Percentiles rank a stretch among this genome's conserved stretches.
These are phyloP conservation scores for Tricholaema leucomelas DNA, from an alignment of 2,113 vertebrate genomes.

Conservation along the genomic window DNA sequence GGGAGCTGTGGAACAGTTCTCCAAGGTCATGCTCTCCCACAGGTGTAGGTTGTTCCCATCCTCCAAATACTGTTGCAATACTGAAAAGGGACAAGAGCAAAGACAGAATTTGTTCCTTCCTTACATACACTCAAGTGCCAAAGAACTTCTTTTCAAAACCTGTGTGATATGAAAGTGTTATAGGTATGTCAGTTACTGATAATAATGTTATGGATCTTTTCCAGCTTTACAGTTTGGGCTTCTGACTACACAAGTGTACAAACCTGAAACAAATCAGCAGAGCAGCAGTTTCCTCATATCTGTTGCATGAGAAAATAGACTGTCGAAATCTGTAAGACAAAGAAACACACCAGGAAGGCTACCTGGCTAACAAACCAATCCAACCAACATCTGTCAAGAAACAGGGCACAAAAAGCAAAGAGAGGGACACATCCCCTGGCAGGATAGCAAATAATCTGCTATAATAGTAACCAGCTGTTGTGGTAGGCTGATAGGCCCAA, in stretches of 20 bases:
- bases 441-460: not conserved
- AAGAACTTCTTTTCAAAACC: not conserved
- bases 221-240: not conserved
- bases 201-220: conserved; percentile 29
- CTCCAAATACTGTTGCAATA: not conserved
- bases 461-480: not conserved
- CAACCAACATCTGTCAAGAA: not conserved
- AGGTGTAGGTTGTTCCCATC: not conserved
- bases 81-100: not conserved
- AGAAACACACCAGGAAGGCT: not conserved
- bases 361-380: not conserved
- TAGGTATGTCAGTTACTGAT: conserved; percentile 11
- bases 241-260: not conserved
- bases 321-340: not conserved
- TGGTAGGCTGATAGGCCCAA: no score
- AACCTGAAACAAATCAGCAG: not conserved
- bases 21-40: not conserved
- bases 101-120: not conserved
- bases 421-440: not conserved
- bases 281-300: not conserved
- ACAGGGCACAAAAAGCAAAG: not conserved
- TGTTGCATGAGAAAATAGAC: not conserved
- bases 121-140: not conserved
- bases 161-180: not conserved
- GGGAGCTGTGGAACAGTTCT: not conserved